These are phyloP conservation scores for Drosophila mayri DNA, from an alignment of 1,140 invertebrate genomes.

Conservation along the genomic window DNA sequence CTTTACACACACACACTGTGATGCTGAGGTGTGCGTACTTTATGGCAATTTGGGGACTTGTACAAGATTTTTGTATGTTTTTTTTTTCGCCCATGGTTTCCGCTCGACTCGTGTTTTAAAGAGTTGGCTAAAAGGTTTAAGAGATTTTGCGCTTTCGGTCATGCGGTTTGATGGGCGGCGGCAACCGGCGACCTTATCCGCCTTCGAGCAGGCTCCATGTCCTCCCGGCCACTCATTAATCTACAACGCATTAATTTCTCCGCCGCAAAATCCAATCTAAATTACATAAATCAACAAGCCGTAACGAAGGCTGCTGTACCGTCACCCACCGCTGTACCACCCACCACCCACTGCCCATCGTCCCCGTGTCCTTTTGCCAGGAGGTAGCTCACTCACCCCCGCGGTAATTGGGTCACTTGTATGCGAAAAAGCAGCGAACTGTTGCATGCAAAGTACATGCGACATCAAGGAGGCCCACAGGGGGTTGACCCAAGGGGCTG, in stretches of 20 bases:
- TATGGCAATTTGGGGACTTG: slow-evolving; percentile 82
- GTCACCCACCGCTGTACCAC: neutral
- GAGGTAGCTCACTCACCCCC: slow-evolving; percentile 10
- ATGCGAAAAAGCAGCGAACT: slow-evolving; percentile 82
- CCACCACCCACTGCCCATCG: neutral
- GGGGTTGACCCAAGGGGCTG: neutral
- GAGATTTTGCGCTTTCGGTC: slow-evolving; percentile 60
- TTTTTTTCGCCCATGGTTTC: neutral
- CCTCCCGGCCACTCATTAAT: slow-evolving; percentile 77
- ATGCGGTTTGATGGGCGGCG: slow-evolving; percentile 43
- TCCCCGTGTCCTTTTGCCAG: slow-evolving; percentile 6
- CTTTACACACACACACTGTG: slow-evolving; percentile 20
- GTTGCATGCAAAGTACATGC: slow-evolving; percentile 72
- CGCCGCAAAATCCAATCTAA: slow-evolving; percentile 81
- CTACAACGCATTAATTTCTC: slow-evolving; percentile 80
- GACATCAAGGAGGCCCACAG: slow-evolving; percentile 20
- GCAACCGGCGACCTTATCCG: slow-evolving; percentile 37
- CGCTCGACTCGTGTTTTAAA: slow-evolving; percentile 46
- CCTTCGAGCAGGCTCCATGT: slow-evolving; percentile 35
- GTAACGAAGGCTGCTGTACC: slow-evolving; percentile 60
- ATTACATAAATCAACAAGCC: slow-evolving; percentile 82
- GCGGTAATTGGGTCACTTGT: slow-evolving; percentile 78
- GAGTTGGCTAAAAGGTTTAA: slow-evolving; percentile 72
- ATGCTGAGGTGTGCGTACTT: slow-evolving; percentile 72
- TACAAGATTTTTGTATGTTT: slow-evolving; percentile 47